phyloP scores from a whole-genome alignment of 2,113 vertebrate species.

The Chaetodon auriga region DNA sequence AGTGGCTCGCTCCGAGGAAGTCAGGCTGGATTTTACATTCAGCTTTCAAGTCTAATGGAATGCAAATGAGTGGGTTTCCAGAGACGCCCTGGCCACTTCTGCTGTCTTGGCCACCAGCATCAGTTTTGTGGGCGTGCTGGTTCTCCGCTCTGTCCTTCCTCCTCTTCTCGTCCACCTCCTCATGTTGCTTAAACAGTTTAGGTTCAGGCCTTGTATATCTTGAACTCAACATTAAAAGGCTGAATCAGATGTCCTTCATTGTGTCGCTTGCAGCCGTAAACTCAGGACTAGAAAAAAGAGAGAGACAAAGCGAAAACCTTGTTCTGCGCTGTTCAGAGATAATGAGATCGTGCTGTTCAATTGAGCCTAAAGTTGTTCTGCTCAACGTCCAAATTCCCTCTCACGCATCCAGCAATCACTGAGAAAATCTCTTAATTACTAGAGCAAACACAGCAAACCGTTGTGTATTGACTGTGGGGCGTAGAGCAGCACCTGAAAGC shows the following conservation, averaged over 20 bases:
- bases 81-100: neutral
- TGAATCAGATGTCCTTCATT: slow-evolving; percentile 30
- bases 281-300: neutral
- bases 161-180: slow-evolving; percentile 21
- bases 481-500: slow-evolving; percentile 20
- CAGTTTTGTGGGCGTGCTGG: slow-evolving; percentile 17
- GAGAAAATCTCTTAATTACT: slow-evolving; percentile 39
- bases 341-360: slow-evolving; percentile 57
- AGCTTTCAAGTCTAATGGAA: slow-evolving; percentile 64
- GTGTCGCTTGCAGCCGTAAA: slow-evolving; percentile 13
- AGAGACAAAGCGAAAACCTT: slow-evolving; percentile 32
- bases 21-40: slow-evolving; percentile 48
- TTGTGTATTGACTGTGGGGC: slow-evolving; percentile 22
- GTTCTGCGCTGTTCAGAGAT: slow-evolving; percentile 38
- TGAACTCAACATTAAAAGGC: slow-evolving; percentile 3
- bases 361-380: slow-evolving; percentile 59
- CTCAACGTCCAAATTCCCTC: slow-evolving; percentile 40
- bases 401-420: slow-evolving; percentile 17
- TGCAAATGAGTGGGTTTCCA: slow-evolving; percentile 60
- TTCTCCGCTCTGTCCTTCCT: slow-evolving; percentile 12
- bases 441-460: slow-evolving; percentile 16
- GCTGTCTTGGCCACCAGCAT: slow-evolving; percentile 20
- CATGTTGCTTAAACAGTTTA: slow-evolving; percentile 9
- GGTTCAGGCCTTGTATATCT: slow-evolving; percentile 8
- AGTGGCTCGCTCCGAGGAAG: slow-evolving; percentile 30